Conservation (phyloP, 2,888 invertebrate species). For the Notocelia uddmanniana region DNA sequence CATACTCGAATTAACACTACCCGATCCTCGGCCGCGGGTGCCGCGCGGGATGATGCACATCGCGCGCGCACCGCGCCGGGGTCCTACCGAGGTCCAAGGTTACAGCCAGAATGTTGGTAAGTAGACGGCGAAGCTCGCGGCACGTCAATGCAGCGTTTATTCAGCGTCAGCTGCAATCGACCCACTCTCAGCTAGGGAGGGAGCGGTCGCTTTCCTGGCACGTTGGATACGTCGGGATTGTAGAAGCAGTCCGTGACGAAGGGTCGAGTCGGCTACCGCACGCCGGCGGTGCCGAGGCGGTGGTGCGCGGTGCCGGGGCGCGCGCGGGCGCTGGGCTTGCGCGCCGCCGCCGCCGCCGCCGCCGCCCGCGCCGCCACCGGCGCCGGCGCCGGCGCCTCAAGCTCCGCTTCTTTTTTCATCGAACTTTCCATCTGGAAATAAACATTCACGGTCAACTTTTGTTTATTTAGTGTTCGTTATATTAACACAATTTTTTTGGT, state of each 20-base stretch:
- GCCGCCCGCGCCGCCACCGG: conserved; percentile 57
- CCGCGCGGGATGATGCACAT: conserved; percentile 55
- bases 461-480: too few relatives aligned
- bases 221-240: too few relatives aligned
- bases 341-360: conserved; percentile 79
- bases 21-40: conserved; percentile 29
- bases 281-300: conserved; percentile 69
- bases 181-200: too few relatives aligned
- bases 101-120: background rate
- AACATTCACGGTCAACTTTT: background rate
- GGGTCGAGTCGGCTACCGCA: conserved; percentile 56
- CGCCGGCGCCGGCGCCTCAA: conserved; percentile 60
- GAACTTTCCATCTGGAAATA: conserved; percentile 58
- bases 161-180: background rate
- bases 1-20: conserved; percentile 43
- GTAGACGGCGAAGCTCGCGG: background rate
- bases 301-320: conserved; percentile 66
- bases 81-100: too few relatives aligned
- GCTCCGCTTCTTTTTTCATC: conserved; percentile 63
- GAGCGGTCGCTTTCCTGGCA: too few relatives aligned
- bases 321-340: conserved; percentile 60
- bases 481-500: too few relatives aligned
- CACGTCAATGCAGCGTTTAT: background rate
- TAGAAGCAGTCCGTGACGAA: too few relatives aligned
- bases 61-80: conserved; percentile 45